phyloP scores from a whole-genome alignment of 2,888 invertebrate genomes.

The Agriopis aurantiaria region DNA sequence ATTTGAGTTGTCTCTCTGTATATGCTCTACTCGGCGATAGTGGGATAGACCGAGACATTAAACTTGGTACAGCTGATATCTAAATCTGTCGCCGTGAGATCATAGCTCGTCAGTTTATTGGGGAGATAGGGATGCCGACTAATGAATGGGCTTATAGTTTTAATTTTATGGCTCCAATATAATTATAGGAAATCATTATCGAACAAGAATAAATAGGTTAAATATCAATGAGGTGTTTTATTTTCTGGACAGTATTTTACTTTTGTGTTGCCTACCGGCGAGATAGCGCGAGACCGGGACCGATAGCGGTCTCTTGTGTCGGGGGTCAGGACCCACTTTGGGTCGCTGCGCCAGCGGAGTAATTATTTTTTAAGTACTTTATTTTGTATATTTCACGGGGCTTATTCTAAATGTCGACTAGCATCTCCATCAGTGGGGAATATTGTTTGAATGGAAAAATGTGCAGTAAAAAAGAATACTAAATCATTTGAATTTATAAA shows the following conservation, averaged over 20 bases:
- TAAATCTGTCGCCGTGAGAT: slow-evolving; percentile 68
- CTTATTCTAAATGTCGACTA: too few relatives aligned
- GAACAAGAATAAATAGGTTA: not conserved
- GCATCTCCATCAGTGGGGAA: too few relatives aligned
- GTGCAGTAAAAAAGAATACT: too few relatives aligned
- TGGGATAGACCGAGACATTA: slow-evolving; percentile 49
- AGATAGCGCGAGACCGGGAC: too few relatives aligned
- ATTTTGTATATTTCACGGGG: too few relatives aligned
- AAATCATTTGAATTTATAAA: too few relatives aligned
- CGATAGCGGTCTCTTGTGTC: too few relatives aligned
- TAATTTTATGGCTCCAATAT: not conserved
- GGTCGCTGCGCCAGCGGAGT: too few relatives aligned
- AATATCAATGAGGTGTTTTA: not conserved
- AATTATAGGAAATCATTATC: not conserved
- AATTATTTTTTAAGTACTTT: too few relatives aligned
- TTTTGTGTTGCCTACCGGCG: not conserved
- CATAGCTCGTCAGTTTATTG: slow-evolving; percentile 42
- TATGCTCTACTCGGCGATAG: not conserved
- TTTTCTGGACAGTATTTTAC: not conserved
- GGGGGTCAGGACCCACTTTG: too few relatives aligned
- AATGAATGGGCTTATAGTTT: slow-evolving; percentile 5
- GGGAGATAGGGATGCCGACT: slow-evolving; percentile 19
- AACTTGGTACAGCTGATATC: slow-evolving; percentile 64
- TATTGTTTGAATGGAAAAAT: too few relatives aligned
- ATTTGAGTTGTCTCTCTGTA: not conserved